Base-by-base conservation (phyloP, 2,888 invertebrate genomes). In the Muschampia plurimacula region DNA sequence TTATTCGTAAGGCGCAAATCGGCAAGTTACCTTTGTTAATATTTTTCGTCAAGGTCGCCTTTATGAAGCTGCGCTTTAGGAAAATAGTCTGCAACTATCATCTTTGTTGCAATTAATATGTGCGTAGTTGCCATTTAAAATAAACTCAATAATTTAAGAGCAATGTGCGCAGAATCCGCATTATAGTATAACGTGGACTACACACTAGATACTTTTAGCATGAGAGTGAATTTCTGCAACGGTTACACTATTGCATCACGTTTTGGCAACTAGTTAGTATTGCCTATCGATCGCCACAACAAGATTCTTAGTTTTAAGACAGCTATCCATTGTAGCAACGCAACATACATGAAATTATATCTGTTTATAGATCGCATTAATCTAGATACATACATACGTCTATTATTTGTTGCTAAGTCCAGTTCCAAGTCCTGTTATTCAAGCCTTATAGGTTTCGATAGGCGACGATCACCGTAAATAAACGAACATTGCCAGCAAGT, bases 91-190 rank as follows among this genome's bases (percentile, higher is more conserved):
- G 59, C 44, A 62, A 62, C 41, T 28, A 62, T 72, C 60, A 63
- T 72, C 72, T 55, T 66, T 67, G 72, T 72, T 72, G 72, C 67
- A 66, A 66, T 63, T 44, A 63, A 44, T 28, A 13, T 28, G 46
- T 67, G 60, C 66, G 71, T 71, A 65, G 46, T 65, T 72, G 66
- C 60, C 28, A 22, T 75, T 69, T 74, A 72, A 72, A 72, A 60
- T 68, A 73, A 73, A 67, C 68, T 52, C 44, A 46, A 67, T 62
- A n/a, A 72, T 67, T 72, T 72, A 67, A 72, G 62, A 62, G 55
- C 62, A 60, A 67, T 72, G 44, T 72, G 72, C 67, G 72, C 62
- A 72, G 62, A 62, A 72, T 72, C 55, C 55, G 55, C 55, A 72
- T 52, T 63, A 66, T 15, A 66, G 36, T 28, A n/a, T 70, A 65